These are phyloP conservation scores for Habroteleia sp. DNA, from an alignment of 2,888 invertebrate genomes.

Conservation along the genomic window DNA sequence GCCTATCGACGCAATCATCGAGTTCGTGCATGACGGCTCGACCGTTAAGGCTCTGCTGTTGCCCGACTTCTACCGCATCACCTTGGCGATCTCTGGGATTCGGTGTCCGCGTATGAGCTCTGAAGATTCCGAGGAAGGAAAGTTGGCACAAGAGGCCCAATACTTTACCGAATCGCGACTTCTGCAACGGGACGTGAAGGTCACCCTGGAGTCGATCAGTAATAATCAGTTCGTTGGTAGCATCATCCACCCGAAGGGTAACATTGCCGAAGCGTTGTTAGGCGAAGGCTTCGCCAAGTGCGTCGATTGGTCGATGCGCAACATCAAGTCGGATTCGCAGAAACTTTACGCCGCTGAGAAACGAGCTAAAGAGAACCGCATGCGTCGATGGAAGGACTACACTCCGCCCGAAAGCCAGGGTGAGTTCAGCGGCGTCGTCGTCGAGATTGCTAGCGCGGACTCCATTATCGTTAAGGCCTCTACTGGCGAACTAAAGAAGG, in stretches of 20 bases:
- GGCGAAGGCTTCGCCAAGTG: constrained; percentile 96
- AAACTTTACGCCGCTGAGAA: constrained; percentile 92
- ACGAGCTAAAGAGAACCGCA: constrained; percentile 91
- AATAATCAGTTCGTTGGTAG: constrained; percentile 97
- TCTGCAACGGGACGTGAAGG: constrained; percentile 94
- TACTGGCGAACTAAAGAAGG: constrained; percentile 91
- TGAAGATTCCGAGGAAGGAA: constrained; percentile 87
- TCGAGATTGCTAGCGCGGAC: constrained; percentile 97
- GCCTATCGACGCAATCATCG: constrained; percentile 95
- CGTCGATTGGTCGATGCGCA: constrained; percentile 95
- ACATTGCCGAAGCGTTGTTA: constrained; percentile 96
- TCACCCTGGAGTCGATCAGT: constrained; percentile 94
- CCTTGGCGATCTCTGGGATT: constrained; percentile 97
- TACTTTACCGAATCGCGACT: constrained; percentile 96
- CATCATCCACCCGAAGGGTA: constrained; percentile 93
- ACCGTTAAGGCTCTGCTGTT: constrained; percentile 95
- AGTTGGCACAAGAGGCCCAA: constrained; percentile 94
- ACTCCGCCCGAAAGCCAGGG: constrained; percentile 88
- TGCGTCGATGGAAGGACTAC: constrained; percentile 96
- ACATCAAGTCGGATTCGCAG: constrained; percentile 90
- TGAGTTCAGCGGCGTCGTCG: constrained; percentile 90
- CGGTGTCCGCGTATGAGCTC: constrained; percentile 90
- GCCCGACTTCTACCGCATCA: constrained; percentile 95
- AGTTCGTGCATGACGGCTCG: constrained; percentile 98
- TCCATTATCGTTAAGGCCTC: constrained; percentile 91